Evolutionary conservation across 2,888 invertebrate genomes (phyloP).

Genomic region (Tiliacea aurago): DNA sequence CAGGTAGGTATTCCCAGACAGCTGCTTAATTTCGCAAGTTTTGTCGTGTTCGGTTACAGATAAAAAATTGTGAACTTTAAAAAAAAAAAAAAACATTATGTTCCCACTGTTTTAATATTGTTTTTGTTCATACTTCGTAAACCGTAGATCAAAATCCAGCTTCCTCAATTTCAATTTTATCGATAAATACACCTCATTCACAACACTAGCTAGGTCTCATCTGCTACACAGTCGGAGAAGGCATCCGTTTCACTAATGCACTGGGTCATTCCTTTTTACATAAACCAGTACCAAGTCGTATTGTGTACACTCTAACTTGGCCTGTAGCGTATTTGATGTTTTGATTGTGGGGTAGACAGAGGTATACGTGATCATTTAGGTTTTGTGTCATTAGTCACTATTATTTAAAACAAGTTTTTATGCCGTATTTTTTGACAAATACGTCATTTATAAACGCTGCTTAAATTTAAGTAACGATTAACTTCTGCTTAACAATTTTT

Average conservation of each 20-base stretch:
- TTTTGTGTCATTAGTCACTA: neutral
- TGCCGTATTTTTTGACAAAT: no score
- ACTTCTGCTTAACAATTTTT: no score
- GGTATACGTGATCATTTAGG: neutral
- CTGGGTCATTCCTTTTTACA: slow-evolving; percentile 70
- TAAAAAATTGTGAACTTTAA: no score
- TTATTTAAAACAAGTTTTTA: no score
- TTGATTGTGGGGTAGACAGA: neutral
- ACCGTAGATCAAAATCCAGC: neutral
- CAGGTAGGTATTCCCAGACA: neutral
- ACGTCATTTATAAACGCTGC: no score
- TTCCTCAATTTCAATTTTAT: slow-evolving; percentile 25
- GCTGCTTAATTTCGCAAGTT: neutral
- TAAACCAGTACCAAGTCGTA: slow-evolving; percentile 49
- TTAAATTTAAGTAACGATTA: no score
- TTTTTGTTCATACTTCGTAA: neutral
- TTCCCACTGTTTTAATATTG: neutral
- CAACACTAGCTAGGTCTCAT: slow-evolving; percentile 66
- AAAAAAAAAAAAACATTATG: no score
- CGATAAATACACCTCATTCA: slow-evolving; percentile 21
- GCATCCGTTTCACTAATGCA: slow-evolving; percentile 75
- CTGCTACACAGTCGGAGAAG: slow-evolving; percentile 66
- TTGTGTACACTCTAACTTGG: slow-evolving; percentile 30
- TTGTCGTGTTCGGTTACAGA: neutral
- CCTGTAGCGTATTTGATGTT: slow-evolving; percentile 9